A percentile compares a stretch with the other conserved stretches of the same genome.
phyloP scores from a whole-genome alignment of 2,888 invertebrate genomes.

The Heteromurus nitidus region DNA sequence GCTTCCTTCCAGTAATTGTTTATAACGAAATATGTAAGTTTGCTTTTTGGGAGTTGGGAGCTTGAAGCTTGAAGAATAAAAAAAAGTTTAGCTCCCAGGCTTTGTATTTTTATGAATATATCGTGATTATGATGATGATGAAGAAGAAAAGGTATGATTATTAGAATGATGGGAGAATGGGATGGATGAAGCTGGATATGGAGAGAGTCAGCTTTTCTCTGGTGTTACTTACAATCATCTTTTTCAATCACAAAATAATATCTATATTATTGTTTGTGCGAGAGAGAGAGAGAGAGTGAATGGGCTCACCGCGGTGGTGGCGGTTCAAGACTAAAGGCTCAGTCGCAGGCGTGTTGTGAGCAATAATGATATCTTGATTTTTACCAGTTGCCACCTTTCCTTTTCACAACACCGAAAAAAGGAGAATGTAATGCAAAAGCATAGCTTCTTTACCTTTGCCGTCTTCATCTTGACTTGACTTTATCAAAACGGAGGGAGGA shows the following conservation, averaged over 20 bases:
- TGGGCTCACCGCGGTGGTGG: conserved; percentile 18
- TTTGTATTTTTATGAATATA: conserved; percentile 50
- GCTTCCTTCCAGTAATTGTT: too few species aligned
- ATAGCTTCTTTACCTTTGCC: conserved; percentile 18
- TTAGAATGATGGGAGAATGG: not conserved
- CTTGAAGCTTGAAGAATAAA: not conserved
- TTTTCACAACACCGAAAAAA: conserved; percentile 3
- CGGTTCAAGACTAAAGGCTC: conserved; percentile 35
- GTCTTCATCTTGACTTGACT: not conserved
- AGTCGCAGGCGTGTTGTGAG: conserved; percentile 55
- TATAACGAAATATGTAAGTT: conserved; percentile 21
- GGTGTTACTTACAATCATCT: not conserved
- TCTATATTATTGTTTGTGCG: conserved; percentile 23
- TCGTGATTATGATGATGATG: conserved; percentile 36
- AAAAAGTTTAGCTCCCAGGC: conserved; percentile 44
- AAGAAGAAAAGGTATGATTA: conserved; percentile 21
- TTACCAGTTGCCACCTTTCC: conserved; percentile 43
- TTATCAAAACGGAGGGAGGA: too few species aligned
- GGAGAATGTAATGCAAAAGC: conserved; percentile 4
- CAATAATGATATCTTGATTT: conserved; percentile 65
- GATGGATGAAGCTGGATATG: conserved; percentile 4
- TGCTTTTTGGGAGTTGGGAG: too few species aligned
- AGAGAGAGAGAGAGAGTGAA: too few species aligned
- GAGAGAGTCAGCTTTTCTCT: too few species aligned
- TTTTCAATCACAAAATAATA: not conserved